Percentiles rank a stretch among this genome's conserved stretches.
Conservation (phyloP, 2,888 invertebrate genomes). For the Melinaea menophilus region DNA sequence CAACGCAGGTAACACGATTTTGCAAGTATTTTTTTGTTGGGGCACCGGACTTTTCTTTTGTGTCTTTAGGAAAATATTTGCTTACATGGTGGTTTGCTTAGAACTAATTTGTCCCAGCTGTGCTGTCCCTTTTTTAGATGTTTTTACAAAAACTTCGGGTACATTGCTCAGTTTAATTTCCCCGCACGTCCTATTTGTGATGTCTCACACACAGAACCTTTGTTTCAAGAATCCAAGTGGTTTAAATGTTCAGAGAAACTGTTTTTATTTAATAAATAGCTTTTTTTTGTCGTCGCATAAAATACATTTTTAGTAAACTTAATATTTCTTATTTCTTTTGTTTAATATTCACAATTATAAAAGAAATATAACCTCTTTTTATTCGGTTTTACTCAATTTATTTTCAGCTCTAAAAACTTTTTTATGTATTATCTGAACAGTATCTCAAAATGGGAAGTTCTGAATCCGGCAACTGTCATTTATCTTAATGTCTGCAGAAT, state of each 20-base stretch:
- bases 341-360: no score
- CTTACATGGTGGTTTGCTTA: slow-evolving; percentile 12
- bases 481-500: slow-evolving; percentile 1
- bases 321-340: no score
- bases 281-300: no score
- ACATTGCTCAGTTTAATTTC: slow-evolving; percentile 11
- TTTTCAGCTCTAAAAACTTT: not conserved
- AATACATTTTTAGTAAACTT: no score
- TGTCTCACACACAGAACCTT: not conserved
- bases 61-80: slow-evolving; percentile 22
- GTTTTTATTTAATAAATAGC: not conserved
- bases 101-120: slow-evolving; percentile 16
- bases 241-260: not conserved
- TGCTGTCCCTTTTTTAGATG: slow-evolving; percentile 4
- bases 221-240: slow-evolving; percentile 1
- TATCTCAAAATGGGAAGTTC: not conserved
- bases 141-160: slow-evolving; percentile 13
- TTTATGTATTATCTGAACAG: not conserved
- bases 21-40: slow-evolving; percentile 5
- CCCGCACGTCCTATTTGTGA: slow-evolving; percentile 6
- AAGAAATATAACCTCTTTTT: no score
- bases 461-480: not conserved
- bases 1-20: slow-evolving; percentile 8
- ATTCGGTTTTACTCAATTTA: no score
- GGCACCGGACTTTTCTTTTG: slow-evolving; percentile 8